These are phyloP conservation scores for Stomatorhinus ivindoensis DNA, from an alignment of 2,113 vertebrate species.

Conservation along the genomic window DNA sequence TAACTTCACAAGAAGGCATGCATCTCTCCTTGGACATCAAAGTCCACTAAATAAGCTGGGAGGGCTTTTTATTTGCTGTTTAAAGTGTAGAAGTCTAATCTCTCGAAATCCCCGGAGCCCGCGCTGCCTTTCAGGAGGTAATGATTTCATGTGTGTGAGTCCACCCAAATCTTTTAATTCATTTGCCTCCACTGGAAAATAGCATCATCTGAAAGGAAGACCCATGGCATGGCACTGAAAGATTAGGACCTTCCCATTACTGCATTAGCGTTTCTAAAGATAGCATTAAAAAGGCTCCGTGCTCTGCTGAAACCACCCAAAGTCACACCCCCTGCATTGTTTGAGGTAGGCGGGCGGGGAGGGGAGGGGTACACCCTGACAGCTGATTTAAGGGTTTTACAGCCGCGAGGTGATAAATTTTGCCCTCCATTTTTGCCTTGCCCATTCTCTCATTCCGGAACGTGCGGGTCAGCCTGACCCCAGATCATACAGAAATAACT, in stretches of 20 bases:
- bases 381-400: background rate
- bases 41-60: slow-evolving; percentile 1
- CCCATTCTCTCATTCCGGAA: background rate
- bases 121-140: background rate
- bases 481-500: background rate
- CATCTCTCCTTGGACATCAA: slow-evolving; percentile 1
- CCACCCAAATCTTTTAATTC: slow-evolving; percentile 9
- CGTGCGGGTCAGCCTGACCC: background rate
- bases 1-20: background rate
- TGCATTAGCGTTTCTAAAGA: background rate
- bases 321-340: background rate
- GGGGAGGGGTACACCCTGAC: background rate
- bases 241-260: background rate
- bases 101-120: slow-evolving; percentile 1
- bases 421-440: background rate
- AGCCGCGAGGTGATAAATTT: background rate
- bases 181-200: background rate
- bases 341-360: background rate
- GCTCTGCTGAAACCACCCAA: background rate
- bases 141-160: background rate
- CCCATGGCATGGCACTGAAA: background rate
- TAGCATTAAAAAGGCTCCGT: background rate
- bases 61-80: background rate
- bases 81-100: slow-evolving; percentile 11
- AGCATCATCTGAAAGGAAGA: background rate